phyloP scores from a whole-genome alignment of 2,888 invertebrate genomes.

The Caenorhabditis panamensis region DNA sequence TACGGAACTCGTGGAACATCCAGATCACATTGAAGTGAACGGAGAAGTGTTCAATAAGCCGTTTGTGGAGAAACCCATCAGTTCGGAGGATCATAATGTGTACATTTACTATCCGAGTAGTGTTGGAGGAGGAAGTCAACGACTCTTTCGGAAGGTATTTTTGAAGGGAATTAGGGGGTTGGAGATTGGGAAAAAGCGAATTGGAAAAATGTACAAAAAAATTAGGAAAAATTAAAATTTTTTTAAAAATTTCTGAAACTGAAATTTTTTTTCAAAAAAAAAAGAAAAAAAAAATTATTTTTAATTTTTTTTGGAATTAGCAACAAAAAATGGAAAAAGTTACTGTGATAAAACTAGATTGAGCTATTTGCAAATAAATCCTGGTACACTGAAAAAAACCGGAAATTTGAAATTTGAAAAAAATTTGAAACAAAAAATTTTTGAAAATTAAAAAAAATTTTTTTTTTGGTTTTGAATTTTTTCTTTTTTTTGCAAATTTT shows the following conservation, averaged over 20 bases:
- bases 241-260: not conserved
- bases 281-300: too few relatives aligned
- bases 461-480: too few relatives aligned
- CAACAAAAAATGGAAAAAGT: too few relatives aligned
- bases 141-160: slow-evolving; percentile 92
- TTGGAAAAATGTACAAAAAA: not conserved
- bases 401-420: not conserved
- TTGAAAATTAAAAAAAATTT: not conserved
- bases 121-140: slow-evolving; percentile 96
- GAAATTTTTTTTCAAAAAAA: not conserved
- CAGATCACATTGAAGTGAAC: slow-evolving; percentile 80
- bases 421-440: not conserved
- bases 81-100: slow-evolving; percentile 99
- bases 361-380: too few relatives aligned
- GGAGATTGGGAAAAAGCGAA: not conserved
- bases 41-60: slow-evolving; percentile 85
- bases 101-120: slow-evolving; percentile 99
- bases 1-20: slow-evolving; percentile 71
- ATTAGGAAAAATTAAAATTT: slow-evolving; percentile 18
- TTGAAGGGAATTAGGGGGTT: not conserved
- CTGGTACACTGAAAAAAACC: too few relatives aligned
- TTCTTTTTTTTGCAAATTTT: too few relatives aligned
- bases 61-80: slow-evolving; percentile 99
- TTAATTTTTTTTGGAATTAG: not conserved
- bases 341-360: too few relatives aligned